Evolutionary conservation across 2,113 vertebrate genomes (phyloP).

Genomic region (Tragelaphus imberbis): DNA sequence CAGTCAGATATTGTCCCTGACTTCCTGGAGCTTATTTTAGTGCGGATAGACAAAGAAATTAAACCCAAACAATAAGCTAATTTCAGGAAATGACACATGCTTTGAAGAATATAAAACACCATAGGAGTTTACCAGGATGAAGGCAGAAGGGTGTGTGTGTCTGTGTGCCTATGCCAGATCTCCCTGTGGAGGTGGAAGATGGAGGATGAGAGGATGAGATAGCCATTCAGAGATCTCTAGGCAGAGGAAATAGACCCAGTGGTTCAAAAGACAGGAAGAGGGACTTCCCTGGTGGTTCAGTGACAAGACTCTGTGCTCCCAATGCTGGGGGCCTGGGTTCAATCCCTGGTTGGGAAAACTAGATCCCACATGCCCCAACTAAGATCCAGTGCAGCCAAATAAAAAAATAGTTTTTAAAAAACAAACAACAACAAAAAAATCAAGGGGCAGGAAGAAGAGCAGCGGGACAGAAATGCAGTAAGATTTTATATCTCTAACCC

Average conservation of each 20-base stretch:
- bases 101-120: background rate
- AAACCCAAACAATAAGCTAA: background rate
- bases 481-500: slow-evolving; percentile 5
- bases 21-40: background rate
- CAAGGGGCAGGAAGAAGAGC: background rate
- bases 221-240: background rate
- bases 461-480: background rate
- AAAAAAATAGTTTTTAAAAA: background rate
- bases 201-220: background rate
- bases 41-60: background rate
- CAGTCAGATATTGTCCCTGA: background rate
- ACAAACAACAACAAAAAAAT: background rate
- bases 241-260: background rate
- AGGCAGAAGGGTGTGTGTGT: background rate
- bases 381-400: background rate
- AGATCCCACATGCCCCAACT: background rate
- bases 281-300: background rate
- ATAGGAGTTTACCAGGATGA: background rate
- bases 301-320: background rate
- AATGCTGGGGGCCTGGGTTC: background rate
- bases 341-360: background rate
- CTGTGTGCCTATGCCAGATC: background rate
- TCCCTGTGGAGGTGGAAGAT: background rate
- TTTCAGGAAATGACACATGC: background rate
- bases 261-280: background rate